Base-by-base conservation (phyloP, 2,113 vertebrate species). In the Alaudala cheleensis region DNA sequence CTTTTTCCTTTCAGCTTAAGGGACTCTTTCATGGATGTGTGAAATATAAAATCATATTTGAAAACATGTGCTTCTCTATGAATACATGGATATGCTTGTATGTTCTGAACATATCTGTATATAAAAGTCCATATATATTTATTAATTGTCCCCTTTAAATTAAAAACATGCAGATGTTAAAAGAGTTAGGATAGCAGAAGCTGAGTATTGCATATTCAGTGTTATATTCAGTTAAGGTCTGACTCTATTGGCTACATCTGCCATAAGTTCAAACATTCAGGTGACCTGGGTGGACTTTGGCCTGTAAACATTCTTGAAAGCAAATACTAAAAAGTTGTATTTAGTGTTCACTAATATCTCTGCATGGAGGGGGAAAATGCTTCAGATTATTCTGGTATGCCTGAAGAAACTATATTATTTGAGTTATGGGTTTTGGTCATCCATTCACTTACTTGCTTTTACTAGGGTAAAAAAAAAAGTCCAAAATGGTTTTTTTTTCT, bases 381-480 rank as follows among this genome's bases (percentile, higher is more conserved):
- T 25, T 86, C 65, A 37, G 56, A 84, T 90, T 92, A 37, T 77
- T 90, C 47, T 81, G 57, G 24, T 77, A 24, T 53, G 34, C 71
- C 33, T 50, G 65, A 74, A 86, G 33, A 66, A 95, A 34, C 23
- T 70, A 1, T 90, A 39, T 86, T 62, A 26, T 85, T 37, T 7
- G 17, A 44, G 14, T 19, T 66, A 78, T 44, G 50, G 14, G 0
- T 39, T 95, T 81, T 87, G 47, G 47, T 92, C 24, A 60, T 90
- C 53, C 26, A 2, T 86, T 74, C 14, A 9, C 21, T 81, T 56
- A 23, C 9, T 69, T 70, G 25, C 16, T 76, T 92, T 90, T 67
- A 57, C 6, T 26, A 11, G 17, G 11, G 5, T 3, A 0, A 14
- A 22, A 0, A 17, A 21, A 5, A 28, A 62, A 14, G 24, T 39